These are phyloP conservation scores for Anguilla rostrata DNA, from an alignment of 2,113 vertebrate species.

Conservation along the genomic window DNA sequence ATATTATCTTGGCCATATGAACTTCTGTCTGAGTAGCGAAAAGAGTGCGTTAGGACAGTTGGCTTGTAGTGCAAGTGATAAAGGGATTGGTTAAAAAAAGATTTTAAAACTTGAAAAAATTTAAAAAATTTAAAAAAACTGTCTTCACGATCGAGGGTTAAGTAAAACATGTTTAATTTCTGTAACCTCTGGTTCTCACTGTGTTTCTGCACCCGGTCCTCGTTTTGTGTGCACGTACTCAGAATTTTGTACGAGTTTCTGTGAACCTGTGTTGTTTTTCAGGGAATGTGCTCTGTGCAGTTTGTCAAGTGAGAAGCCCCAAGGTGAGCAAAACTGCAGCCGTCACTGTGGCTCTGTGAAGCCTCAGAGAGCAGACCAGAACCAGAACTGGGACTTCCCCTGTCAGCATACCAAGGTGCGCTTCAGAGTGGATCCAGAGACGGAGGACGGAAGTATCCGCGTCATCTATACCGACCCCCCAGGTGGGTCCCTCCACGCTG, in stretches of 20 bases:
- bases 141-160: too few species aligned
- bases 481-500: slow-evolving; percentile 29
- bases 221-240: background rate
- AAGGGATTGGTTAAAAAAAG: too few species aligned
- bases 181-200: too few species aligned
- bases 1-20: too few species aligned
- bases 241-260: background rate
- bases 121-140: too few species aligned
- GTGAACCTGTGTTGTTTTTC: background rate
- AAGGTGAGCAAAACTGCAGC: background rate
- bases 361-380: accelerated
- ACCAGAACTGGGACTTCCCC: background rate
- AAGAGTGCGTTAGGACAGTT: too few species aligned
- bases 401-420: slow-evolving; percentile 4
- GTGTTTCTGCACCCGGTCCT: too few species aligned
- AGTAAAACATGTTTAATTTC: too few species aligned
- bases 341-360: background rate
- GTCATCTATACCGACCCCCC: slow-evolving; percentile 29
- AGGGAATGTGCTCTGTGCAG: slow-evolving; percentile 24
- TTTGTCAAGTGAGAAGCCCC: too few species aligned
- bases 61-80: too few species aligned
- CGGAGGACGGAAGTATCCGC: background rate
- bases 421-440: slow-evolving; percentile 24
- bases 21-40: too few species aligned
- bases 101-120: too few species aligned